A percentile compares a stretch with the other conserved stretches of the same genome.
Conservation (phyloP, 2,797 vertebrate species). For the Enteromius fasciolatus region DNA sequence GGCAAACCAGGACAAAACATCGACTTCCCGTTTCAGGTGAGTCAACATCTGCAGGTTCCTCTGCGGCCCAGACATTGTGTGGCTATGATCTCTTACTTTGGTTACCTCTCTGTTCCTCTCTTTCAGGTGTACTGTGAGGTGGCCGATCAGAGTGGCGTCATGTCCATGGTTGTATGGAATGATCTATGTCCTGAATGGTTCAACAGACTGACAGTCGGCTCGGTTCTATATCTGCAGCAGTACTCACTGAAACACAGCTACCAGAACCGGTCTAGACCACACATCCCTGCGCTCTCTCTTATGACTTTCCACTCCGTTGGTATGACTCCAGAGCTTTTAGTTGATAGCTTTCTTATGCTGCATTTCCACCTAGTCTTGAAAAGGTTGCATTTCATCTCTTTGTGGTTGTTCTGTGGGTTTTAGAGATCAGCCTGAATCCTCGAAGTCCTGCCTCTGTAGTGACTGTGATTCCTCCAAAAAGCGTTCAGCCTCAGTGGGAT, state of each 20-base stretch:
- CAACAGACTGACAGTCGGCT: constrained; percentile 82
- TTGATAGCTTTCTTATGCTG: not conserved
- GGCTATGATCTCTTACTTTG: not conserved
- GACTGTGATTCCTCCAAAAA: constrained; percentile 83
- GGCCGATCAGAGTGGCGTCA: constrained; percentile 88
- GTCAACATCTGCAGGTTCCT: constrained; percentile 15
- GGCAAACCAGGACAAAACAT: constrained; percentile 83
- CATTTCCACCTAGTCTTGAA: not conserved
- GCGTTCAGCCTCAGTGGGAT: constrained; percentile 85
- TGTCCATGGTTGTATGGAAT: constrained; percentile 92
- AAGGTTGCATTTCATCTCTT: constrained; percentile 9
- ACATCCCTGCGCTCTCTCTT: constrained; percentile 80
- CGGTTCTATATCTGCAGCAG: constrained; percentile 86
- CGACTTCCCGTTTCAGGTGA: constrained; percentile 89
- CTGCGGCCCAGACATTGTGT: not conserved
- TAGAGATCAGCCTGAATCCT: constrained; percentile 89
- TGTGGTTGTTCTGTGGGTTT: constrained; percentile 20
- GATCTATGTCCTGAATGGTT: constrained; percentile 90
- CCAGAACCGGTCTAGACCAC: constrained; percentile 80
- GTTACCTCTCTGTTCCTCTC: not conserved
- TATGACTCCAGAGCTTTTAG: constrained; percentile 60
- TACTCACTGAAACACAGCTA: constrained; percentile 86
- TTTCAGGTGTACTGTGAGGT: constrained; percentile 90
- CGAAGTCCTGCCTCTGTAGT: constrained; percentile 82
- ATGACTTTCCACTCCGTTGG: constrained; percentile 83